Conservation (phyloP, 1,140 invertebrate species). For the Theocolax elegans region DNA sequence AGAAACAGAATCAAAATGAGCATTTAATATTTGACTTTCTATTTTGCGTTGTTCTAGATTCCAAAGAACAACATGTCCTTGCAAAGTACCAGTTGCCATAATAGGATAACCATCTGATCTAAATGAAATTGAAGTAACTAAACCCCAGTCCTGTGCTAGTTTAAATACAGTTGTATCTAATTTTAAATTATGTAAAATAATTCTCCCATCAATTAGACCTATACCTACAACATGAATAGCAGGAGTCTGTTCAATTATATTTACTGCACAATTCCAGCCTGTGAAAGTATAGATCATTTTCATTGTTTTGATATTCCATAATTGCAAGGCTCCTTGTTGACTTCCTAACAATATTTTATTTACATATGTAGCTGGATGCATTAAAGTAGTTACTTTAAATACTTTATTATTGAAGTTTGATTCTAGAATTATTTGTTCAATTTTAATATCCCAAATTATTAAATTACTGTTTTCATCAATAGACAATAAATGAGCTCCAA, state of each 20-base stretch:
- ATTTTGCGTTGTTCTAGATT: constrained; percentile 88
- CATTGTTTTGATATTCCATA: constrained; percentile 89
- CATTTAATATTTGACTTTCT: constrained; percentile 78
- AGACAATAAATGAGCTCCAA: constrained; percentile 86
- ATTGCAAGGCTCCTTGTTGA: constrained; percentile 85
- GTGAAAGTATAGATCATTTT: constrained; percentile 85
- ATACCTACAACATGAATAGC: constrained; percentile 91
- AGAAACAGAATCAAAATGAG: constrained; percentile 80
- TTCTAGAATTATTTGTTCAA: constrained; percentile 76
- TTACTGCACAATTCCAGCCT: constrained; percentile 80
- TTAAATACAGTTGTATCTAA: constrained; percentile 87
- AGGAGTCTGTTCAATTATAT: constrained; percentile 83
- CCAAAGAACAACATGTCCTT: constrained; percentile 92
- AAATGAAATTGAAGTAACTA: constrained; percentile 85
- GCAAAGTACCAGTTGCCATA: constrained; percentile 84
- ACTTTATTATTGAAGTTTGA: constrained; percentile 65
- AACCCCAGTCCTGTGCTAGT: constrained; percentile 93
- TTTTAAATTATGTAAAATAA: constrained; percentile 90
- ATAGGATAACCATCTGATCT: constrained; percentile 87
- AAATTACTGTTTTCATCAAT: constrained; percentile 83
- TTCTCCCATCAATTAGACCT: constrained; percentile 83
- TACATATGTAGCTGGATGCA: constrained; percentile 92
- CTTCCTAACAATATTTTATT: constrained; percentile 96
- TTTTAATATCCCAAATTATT: constrained; percentile 88
- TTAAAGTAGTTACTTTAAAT: constrained; percentile 82